These are phyloP conservation scores for Eulimnadia texana DNA, from an alignment of 1,140 invertebrate species.

Conservation along the genomic window DNA sequence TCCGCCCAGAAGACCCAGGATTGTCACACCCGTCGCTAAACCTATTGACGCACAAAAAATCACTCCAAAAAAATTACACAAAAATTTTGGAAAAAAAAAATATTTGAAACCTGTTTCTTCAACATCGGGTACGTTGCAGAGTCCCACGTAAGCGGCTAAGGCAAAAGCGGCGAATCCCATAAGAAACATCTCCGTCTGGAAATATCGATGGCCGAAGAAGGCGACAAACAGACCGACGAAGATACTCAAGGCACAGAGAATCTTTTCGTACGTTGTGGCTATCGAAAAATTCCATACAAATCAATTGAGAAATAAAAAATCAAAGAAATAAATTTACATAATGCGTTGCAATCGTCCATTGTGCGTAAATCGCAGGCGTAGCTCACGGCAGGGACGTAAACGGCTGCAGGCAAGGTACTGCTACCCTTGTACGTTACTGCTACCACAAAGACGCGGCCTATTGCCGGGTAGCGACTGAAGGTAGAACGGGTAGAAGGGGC, in stretches of 20 bases:
- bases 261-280: constrained; percentile 25
- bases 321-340: constrained; percentile 17
- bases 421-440: constrained; percentile 34
- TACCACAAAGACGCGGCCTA: constrained; percentile 43
- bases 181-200: constrained; percentile 43
- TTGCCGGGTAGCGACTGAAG: constrained; percentile 45
- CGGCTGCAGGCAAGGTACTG: constrained; percentile 31
- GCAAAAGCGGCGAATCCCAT: constrained; percentile 24
- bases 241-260: constrained; percentile 35
- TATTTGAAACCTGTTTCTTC: constrained; percentile 12
- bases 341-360: constrained; percentile 17
- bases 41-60: constrained; percentile 17
- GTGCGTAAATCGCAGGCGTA: constrained; percentile 41
- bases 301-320: constrained; percentile 29
- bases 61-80: not conserved
- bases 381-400: constrained; percentile 48
- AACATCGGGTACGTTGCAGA: constrained; percentile 18
- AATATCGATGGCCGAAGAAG: constrained; percentile 44
- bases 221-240: constrained; percentile 42
- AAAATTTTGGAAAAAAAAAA: not conserved
- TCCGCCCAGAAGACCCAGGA: constrained; percentile 33
- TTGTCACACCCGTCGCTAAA: constrained; percentile 18
- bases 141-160: constrained; percentile 19
- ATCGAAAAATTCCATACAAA: too few species aligned
- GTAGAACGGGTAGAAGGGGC: constrained; percentile 30